These are phyloP conservation scores for Hymenochirus boettgeri DNA, from an alignment of 2,113 vertebrate genomes.

Conservation along the genomic window DNA sequence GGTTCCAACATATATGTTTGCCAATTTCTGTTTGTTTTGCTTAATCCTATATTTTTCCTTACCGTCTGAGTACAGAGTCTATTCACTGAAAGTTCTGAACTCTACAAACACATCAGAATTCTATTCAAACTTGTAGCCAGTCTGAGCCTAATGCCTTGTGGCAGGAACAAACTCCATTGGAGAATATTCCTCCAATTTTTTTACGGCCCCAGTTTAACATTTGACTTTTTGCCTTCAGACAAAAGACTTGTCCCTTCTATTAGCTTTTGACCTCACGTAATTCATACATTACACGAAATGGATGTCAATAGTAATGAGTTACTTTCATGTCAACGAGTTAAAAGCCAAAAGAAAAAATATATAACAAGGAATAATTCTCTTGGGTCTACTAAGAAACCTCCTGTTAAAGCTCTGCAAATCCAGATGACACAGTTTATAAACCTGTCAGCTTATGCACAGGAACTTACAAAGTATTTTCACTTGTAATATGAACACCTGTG, in stretches of 20 bases:
- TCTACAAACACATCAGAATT: constrained; percentile 57
- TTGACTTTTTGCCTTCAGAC: constrained; percentile 40
- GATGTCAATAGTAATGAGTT: constrained; percentile 46
- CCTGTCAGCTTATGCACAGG: constrained; percentile 19
- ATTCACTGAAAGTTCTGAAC: constrained; percentile 60
- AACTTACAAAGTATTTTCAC: constrained; percentile 33
- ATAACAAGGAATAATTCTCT: background rate
- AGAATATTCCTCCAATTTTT: constrained; percentile 27
- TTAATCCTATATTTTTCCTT: constrained; percentile 64
- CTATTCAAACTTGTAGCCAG: constrained; percentile 46
- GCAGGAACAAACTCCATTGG: constrained; percentile 30
- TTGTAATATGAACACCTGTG: constrained; percentile 41
- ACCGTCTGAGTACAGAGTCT: constrained; percentile 57
- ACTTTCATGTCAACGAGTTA: background rate
- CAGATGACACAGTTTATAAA: constrained; percentile 23
- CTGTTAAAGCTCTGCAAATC: constrained; percentile 5
- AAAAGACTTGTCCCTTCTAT: constrained; percentile 40
- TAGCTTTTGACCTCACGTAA: constrained; percentile 42
- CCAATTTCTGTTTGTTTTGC: constrained; percentile 5
- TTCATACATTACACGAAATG: constrained; percentile 35
- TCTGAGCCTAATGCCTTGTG: constrained; percentile 42
- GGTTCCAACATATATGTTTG: too few relatives aligned
- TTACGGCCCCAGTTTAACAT: constrained; percentile 47
- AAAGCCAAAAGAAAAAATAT: background rate
- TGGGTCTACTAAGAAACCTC: background rate